Evolutionary conservation across 2,113 vertebrate genomes (phyloP).

Genomic region (Hemiscyllium ocellatum): DNA sequence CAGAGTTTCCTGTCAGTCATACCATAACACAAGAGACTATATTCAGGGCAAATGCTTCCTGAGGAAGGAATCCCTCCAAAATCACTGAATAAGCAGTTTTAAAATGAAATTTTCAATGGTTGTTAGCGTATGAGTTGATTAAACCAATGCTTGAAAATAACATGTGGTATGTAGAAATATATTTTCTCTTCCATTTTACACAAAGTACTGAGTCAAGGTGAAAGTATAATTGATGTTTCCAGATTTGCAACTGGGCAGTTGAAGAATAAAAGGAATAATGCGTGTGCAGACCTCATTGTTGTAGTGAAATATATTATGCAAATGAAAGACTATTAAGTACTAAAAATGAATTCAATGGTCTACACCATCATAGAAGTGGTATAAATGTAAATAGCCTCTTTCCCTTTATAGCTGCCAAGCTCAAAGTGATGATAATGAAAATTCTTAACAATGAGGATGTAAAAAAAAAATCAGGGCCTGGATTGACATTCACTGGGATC

Average conservation of each 20-base stretch:
- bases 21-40: not conserved
- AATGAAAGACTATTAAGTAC: conserved; percentile 23
- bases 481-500: not conserved
- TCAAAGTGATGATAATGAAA: conserved; percentile 28
- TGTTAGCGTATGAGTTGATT: not conserved
- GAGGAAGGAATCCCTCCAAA: not conserved
- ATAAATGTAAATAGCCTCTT: conserved; percentile 34
- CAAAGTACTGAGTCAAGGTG: not conserved
- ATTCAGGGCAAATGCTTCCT: not conserved
- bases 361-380: not conserved
- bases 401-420: conserved; percentile 14
- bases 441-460: not conserved
- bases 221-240: not conserved
- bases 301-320: conserved; percentile 28
- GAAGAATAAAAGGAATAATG: conserved; percentile 6
- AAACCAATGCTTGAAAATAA: not conserved
- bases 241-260: not conserved
- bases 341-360: conserved; percentile 18
- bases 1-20: not conserved
- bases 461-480: not conserved
- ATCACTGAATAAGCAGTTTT: not conserved
- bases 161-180: not conserved
- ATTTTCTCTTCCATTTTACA: too few species aligned
- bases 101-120: not conserved
- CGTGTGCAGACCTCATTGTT: not conserved